Conservation (phyloP, 2,797 vertebrate species). For the Acrossocheilus fasciatus region DNA sequence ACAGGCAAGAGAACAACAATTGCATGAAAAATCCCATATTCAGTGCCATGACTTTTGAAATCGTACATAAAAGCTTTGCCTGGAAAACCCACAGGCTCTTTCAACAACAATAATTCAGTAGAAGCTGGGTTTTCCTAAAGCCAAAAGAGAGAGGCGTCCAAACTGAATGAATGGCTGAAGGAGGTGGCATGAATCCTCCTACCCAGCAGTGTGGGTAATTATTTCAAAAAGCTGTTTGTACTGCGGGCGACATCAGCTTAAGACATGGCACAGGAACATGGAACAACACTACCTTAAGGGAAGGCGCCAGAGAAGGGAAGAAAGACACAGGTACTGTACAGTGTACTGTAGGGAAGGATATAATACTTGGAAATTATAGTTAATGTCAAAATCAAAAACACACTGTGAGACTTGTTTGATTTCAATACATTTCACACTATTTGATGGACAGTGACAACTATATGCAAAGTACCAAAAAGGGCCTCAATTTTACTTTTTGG, state of each 20-base stretch:
- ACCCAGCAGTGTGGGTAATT: slow-evolving; percentile 45
- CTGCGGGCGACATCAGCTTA: slow-evolving; percentile 14
- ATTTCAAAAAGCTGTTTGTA: slow-evolving; percentile 22
- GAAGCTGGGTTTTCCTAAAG: slow-evolving; percentile 44
- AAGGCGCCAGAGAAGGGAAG: neutral
- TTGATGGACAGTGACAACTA: neutral
- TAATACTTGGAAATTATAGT: neutral
- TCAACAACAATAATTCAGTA: slow-evolving; percentile 46
- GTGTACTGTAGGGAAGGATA: neutral
- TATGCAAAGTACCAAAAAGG: neutral
- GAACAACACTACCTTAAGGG: neutral
- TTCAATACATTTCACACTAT: neutral
- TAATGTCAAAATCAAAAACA: neutral
- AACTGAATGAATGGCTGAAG: slow-evolving; percentile 39
- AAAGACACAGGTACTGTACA: neutral
- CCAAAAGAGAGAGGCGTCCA: slow-evolving; percentile 27
- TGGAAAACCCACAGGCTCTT: slow-evolving; percentile 32
- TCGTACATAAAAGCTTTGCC: slow-evolving; percentile 36
- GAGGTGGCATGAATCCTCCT: slow-evolving; percentile 27
- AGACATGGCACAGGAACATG: slow-evolving; percentile 3
- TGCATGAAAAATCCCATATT: slow-evolving; percentile 25
- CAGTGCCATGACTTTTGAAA: slow-evolving; percentile 27
- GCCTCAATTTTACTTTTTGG: neutral
- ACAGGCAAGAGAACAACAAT: neutral
- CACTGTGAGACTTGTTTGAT: neutral